Evolutionary conservation across 2,888 invertebrate species (phyloP), one percentile per base, ranked within the genome.

Genomic region (Trachelus troglodyta): DNA sequence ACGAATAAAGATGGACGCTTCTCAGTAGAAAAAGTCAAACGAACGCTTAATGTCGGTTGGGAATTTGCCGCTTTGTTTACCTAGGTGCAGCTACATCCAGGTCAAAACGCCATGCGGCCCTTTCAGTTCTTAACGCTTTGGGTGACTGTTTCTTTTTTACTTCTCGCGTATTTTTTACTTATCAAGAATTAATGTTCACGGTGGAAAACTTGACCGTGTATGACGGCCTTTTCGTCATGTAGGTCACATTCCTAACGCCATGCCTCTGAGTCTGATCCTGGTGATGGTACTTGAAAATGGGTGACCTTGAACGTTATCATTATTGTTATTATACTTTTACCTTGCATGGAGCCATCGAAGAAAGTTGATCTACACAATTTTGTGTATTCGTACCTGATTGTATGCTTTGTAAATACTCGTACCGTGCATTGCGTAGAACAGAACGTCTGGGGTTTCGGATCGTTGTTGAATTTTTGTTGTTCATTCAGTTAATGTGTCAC

Each of bases 191-290:
- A 33, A 68, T 12, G 30, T 69, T 77, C 35, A 76, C 12, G 74
- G 33, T 31, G 40, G n/a, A 76, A 75, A 73, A 79, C 78, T 79
- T 81, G 81, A 80, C 77, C 80, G 78, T 78, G n/a, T 31, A 74
- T 69, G 73, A 74, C 73, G 75, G 40, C 40, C 40, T 76, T 74
- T 77, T 79, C 79, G 77, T 82, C 81, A 81, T 81, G 76, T 77
- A 76, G 79, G 80, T 73, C 79, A 79, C 78, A 82, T 82, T 81
- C 82, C 77, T 78, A n/a, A 40, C 73, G 37, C 71, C 75, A 31
- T 40, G 34, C 35, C n/a, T 33, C 15, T 23, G 40, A 23, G 0
- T 35, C 40, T 56, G 23, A 23, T 56, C 40, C 23, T 56, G 23
- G 9, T 56, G 40, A 23, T 56, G 40, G 40, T 23, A 56, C 23